phyloP scores from a whole-genome alignment of 2,113 vertebrate genomes.

The Xiphophorus maculatus region DNA sequence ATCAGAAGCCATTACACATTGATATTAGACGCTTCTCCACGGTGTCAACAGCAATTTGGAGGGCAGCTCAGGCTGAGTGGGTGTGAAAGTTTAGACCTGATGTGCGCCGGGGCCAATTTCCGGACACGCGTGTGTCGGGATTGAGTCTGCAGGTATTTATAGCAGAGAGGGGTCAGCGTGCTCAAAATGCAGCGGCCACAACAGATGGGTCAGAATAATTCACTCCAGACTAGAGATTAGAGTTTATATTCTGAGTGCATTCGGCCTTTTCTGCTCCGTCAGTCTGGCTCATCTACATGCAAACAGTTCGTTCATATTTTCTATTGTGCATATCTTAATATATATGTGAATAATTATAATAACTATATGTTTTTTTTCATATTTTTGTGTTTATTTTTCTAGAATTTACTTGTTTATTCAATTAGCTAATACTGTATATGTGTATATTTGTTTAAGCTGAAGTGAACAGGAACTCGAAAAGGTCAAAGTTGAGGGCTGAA shows the following conservation, averaged over 20 bases:
- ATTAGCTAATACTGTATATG: too few species aligned
- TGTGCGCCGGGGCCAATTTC: slow-evolving; percentile 11
- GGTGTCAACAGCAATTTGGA: slow-evolving; percentile 95
- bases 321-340: too few species aligned
- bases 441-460: not conserved
- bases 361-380: too few species aligned
- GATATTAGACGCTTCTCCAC: slow-evolving; percentile 95
- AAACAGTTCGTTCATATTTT: not conserved
- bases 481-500: not conserved
- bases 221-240: slow-evolving; percentile 6
- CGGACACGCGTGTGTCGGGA: not conserved
- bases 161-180: not conserved
- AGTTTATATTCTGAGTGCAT: not conserved
- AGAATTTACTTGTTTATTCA: too few species aligned
- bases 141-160: not conserved
- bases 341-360: too few species aligned
- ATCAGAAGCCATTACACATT: slow-evolving; percentile 94
- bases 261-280: not conserved
- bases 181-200: not conserved
- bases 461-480: too few species aligned
- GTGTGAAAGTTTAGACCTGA: slow-evolving; percentile 52
- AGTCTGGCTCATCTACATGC: not conserved
- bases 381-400: too few species aligned
- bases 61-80: slow-evolving; percentile 76
- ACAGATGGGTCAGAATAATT: slow-evolving; percentile 3